phyloP scores from a whole-genome alignment of 2,888 invertebrate genomes.

The Cremastinae sp. region DNA sequence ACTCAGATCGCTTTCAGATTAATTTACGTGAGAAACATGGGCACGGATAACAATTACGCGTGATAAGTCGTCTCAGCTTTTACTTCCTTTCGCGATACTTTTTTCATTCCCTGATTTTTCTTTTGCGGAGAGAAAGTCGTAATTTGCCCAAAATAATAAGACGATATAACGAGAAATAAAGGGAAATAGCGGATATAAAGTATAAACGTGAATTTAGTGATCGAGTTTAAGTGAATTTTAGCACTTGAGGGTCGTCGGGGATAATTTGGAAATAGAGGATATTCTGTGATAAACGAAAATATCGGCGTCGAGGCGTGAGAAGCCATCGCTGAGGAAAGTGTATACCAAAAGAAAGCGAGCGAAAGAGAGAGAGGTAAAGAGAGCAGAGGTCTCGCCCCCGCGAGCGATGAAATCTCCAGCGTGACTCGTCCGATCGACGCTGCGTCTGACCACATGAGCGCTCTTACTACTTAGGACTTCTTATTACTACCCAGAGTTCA shows the following conservation, averaged over 20 bases:
- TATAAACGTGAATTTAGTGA: conserved; percentile 1
- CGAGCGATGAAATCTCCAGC: conserved; percentile 61
- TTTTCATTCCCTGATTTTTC: too few species aligned
- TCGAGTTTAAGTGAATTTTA: too few species aligned
- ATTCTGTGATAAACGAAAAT: not conserved
- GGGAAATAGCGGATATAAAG: not conserved
- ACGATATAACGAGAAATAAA: conserved; percentile 5
- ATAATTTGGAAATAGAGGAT: not conserved
- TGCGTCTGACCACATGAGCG: conserved; percentile 50
- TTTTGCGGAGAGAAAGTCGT: too few species aligned
- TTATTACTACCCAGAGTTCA: conserved; percentile 11
- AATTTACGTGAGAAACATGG: too few species aligned
- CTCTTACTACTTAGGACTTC: conserved; percentile 35
- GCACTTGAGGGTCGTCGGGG: too few species aligned
- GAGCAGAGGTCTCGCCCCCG: conserved; percentile 42
- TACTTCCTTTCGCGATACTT: too few species aligned
- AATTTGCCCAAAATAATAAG: too few species aligned
- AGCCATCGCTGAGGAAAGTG: conserved; percentile 1
- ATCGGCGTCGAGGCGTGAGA: not conserved
- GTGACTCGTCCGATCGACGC: conserved; percentile 43
- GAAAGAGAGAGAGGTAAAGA: conserved; percentile 17
- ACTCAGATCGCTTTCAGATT: too few species aligned
- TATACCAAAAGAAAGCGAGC: not conserved
- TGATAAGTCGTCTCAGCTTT: too few species aligned
- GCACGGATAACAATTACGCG: too few species aligned